These are phyloP conservation scores for Yponomeuta sedellus DNA, from an alignment of 2,888 invertebrate species.

Conservation along the genomic window DNA sequence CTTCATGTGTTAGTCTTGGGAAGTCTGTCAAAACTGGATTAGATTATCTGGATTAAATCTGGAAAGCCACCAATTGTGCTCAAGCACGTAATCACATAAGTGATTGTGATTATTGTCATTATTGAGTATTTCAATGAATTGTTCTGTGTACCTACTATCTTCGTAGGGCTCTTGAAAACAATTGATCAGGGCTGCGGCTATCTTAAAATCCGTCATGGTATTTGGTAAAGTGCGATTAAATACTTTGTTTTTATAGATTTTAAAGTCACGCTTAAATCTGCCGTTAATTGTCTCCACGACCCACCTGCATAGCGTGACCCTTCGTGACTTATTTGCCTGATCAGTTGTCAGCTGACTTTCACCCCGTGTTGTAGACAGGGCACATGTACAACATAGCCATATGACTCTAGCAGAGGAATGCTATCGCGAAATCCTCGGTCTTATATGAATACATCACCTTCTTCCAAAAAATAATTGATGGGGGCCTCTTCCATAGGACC, in stretches of 20 bases:
- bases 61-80: conserved; percentile 20
- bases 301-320: conserved; percentile 24
- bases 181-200: conserved; percentile 25
- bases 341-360: conserved; percentile 12
- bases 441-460: conserved; percentile 11
- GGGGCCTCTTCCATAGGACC: conserved; percentile 8
- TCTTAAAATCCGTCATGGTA: conserved; percentile 21
- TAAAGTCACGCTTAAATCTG: conserved; percentile 23
- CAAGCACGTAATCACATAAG: conserved; percentile 19
- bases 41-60: too few relatives aligned
- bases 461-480: conserved; percentile 3
- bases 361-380: not conserved
- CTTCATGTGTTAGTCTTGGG: conserved; percentile 15
- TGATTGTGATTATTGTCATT: conserved; percentile 18
- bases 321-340: conserved; percentile 20
- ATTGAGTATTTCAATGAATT: conserved; percentile 20
- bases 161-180: conserved; percentile 16
- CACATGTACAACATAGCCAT: conserved; percentile 6
- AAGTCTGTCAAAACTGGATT: conserved; percentile 14
- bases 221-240: conserved; percentile 21
- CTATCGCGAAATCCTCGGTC: conserved; percentile 14
- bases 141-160: conserved; percentile 15
- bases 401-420: conserved; percentile 7
- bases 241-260: conserved; percentile 21
- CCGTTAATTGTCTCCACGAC: conserved; percentile 25